These are phyloP conservation scores for Enoplosus armatus DNA, from an alignment of 2,797 vertebrate genomes.

Conservation along the genomic window DNA sequence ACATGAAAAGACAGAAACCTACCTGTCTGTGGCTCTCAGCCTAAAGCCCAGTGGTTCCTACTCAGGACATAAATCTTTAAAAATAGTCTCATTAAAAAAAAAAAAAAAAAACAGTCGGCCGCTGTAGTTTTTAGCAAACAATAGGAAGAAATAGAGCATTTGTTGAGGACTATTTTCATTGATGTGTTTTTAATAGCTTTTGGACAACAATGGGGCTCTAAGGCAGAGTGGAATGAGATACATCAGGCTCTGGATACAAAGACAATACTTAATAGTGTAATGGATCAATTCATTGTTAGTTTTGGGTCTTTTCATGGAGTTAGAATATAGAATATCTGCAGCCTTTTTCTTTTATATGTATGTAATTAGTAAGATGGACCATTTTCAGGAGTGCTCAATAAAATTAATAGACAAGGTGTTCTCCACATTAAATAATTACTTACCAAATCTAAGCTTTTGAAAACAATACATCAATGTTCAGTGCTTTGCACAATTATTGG, in stretches of 20 bases:
- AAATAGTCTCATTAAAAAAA: too few relatives aligned
- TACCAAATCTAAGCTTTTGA: background rate
- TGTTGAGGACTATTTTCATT: background rate
- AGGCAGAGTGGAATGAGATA: background rate
- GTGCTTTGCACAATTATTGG: background rate
- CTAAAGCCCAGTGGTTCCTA: background rate
- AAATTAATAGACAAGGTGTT: background rate
- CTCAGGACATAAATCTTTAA: background rate
- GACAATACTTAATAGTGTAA: background rate
- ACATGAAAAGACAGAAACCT: background rate
- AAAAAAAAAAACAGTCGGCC: too few relatives aligned
- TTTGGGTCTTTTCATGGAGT: background rate
- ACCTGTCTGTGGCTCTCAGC: too few relatives aligned
- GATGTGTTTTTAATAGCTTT: background rate
- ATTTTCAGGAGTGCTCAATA: background rate
- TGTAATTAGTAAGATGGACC: background rate
- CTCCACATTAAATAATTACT: conserved; percentile 8
- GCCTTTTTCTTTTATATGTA: background rate
- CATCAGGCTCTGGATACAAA: background rate
- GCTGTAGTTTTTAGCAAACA: background rate
- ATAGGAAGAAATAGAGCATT: too few relatives aligned
- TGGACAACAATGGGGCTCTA: background rate
- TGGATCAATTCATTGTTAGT: background rate
- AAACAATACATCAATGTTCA: background rate
- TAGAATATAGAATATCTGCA: background rate